Percentiles rank a stretch among this genome's conserved stretches.
These are phyloP conservation scores for Macrotis lagotis DNA, from an alignment of 2,113 vertebrate species.

Conservation along the genomic window DNA sequence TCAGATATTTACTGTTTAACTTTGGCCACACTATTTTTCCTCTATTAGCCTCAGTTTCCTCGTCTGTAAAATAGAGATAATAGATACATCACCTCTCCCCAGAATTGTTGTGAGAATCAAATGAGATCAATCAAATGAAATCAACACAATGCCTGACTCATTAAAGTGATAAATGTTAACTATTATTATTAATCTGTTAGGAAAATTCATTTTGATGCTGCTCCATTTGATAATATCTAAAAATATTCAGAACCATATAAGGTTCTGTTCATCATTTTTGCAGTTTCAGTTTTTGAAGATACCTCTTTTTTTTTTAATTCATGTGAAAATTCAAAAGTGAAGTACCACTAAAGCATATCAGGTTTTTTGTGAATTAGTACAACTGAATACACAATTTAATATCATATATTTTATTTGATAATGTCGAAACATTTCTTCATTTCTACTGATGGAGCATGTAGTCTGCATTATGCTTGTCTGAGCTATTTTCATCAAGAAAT, in stretches of 20 bases:
- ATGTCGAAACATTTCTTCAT: constrained; percentile 72
- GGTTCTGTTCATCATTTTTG: not conserved
- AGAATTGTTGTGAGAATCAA: not conserved
- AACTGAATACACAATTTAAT: not conserved
- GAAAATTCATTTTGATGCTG: not conserved
- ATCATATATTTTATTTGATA: constrained; percentile 50
- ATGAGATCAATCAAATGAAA: no score
- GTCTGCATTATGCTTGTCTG: constrained; percentile 82
- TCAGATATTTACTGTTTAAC: not conserved
- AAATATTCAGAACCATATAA: not conserved
- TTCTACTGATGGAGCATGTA: constrained; percentile 74
- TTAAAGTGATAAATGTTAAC: not conserved
- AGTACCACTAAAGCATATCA: not conserved
- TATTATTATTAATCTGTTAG: not conserved
- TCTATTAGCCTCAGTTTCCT: not conserved
- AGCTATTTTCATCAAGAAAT: constrained; percentile 95
- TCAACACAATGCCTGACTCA: not conserved
- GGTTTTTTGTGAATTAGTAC: not conserved
- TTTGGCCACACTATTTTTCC: not conserved
- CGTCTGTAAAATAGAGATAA: not conserved
- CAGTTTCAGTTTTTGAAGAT: not conserved
- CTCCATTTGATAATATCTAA: not conserved
- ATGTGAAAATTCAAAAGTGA: not conserved
- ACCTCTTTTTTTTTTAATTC: not conserved
- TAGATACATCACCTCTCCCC: not conserved